Percentiles rank a stretch among this genome's conserved stretches.
Conservation (phyloP, 1,140 invertebrate species). For the Atta cephalotes region DNA sequence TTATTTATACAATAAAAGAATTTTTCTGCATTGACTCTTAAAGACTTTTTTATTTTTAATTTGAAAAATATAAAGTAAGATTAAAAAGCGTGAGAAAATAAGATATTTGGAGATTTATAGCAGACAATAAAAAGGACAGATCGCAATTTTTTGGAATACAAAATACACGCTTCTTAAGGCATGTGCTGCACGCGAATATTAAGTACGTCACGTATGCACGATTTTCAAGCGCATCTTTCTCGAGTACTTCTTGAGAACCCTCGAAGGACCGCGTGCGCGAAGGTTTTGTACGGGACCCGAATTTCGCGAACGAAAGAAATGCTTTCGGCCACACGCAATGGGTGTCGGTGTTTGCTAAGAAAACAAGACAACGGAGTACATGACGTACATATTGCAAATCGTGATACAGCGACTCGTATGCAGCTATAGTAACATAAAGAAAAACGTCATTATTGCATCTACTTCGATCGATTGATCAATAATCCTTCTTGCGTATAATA, state of each 20-base stretch:
- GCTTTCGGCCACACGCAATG: conserved; percentile 73
- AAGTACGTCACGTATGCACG: conserved; percentile 21
- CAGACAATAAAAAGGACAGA: not conserved
- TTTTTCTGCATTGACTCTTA: too few species aligned
- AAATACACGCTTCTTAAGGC: not conserved
- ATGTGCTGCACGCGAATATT: conserved; percentile 1
- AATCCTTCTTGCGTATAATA: conserved; percentile 22
- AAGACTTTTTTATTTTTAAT: too few species aligned
- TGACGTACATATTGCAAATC: conserved; percentile 63
- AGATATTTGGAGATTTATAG: not conserved
- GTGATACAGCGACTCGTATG: conserved; percentile 50
- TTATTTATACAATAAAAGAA: too few species aligned
- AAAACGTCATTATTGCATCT: not conserved
- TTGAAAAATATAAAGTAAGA: not conserved
- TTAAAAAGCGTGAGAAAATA: not conserved
- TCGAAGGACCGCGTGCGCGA: conserved; percentile 3
- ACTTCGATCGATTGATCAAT: conserved; percentile 32
- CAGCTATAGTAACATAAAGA: not conserved
- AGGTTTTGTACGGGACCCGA: conserved; percentile 15
- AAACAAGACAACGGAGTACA: conserved; percentile 67
- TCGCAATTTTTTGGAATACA: not conserved
- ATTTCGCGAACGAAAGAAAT: conserved; percentile 59
- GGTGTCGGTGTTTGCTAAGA: conserved; percentile 66
- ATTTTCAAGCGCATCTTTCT: conserved; percentile 4
- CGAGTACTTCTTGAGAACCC: conserved; percentile 38